Base-by-base conservation (phyloP, 2,113 vertebrate species). In the Aptenodytes patagonicus region DNA sequence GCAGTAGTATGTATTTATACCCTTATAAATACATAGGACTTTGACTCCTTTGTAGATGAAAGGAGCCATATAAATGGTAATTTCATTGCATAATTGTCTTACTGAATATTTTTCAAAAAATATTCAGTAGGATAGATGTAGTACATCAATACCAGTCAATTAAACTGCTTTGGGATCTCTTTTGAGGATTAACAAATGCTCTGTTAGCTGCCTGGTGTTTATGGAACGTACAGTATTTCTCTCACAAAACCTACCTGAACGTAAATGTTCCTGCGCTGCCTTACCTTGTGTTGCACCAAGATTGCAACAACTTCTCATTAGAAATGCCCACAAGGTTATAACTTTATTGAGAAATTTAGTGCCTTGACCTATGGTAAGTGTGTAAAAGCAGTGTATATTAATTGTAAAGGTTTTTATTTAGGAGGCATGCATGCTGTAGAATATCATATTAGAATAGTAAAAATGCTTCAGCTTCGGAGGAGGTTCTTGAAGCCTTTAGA, bases 61-160 rank as follows among this genome's bases (percentile, higher is more conserved):
- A 94, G 70, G 34, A 94, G 29, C 36, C 34, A 65, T 87, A 65
- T 83, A 94, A 88, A 93, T 93, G 91, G 80, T 80, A 92, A 90
- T 91, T 85, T 72, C 47, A 76, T 80, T 57, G 72, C 34, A 20
- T 81, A 75, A 85, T 96, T 94, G 83, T 88, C 52, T 80, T 66
- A 38, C 55, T 88, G 87, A 94, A 40, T 76, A 21, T 65, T 93
- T 90, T 42, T 25, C 7, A 19, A 57, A n/a, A 54, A 44, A 62
- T 65, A 26, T 47, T 78, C 64, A 72, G n/a, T 65, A 57, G 24
- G 19, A 20, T 65, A 66, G 80, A 70, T 71, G 29, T 66, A 76
- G 25, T 72, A 69, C 49, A 29, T 87, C 54, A 52, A 57, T 32
- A 46, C 31, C 17, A 87, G 49, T 84, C 88, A 93, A 92, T 81